Percentiles rank a stretch among this genome's conserved stretches.
Conservation (phyloP, 2,888 invertebrate species). For the Sminthurinus aureus region DNA sequence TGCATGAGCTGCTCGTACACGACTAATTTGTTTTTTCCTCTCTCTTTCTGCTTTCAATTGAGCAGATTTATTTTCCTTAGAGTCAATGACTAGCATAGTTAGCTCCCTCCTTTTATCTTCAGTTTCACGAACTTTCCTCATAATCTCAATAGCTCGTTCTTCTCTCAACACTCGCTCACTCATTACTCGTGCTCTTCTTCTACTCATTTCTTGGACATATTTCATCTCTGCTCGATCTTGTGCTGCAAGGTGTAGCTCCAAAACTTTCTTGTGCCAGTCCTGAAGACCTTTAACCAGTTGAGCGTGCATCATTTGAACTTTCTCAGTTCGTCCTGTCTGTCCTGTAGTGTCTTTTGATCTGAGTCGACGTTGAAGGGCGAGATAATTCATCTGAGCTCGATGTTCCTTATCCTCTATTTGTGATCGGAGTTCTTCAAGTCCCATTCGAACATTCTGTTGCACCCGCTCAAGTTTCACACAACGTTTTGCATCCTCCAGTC, state of each 20-base stretch:
- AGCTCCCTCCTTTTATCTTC: constrained; percentile 53
- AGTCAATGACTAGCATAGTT: constrained; percentile 52
- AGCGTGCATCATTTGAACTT: constrained; percentile 62
- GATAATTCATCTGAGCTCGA: constrained; percentile 54
- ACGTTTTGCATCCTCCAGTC: constrained; percentile 58
- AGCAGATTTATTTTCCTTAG: constrained; percentile 53
- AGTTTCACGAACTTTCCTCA: constrained; percentile 53
- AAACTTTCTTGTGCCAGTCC: constrained; percentile 63
- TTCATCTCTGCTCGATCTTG: constrained; percentile 62
- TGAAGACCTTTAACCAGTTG: constrained; percentile 63
- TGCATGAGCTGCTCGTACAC: constrained; percentile 55
- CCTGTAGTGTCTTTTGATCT: constrained; percentile 47
- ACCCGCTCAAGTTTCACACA: constrained; percentile 53
- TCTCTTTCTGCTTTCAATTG: constrained; percentile 55
- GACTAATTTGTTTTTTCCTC: constrained; percentile 49
- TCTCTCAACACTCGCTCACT: constrained; percentile 55
- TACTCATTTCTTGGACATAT: constrained; percentile 61
- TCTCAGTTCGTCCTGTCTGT: constrained; percentile 57
- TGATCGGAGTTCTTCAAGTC: constrained; percentile 54
- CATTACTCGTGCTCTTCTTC: constrained; percentile 53
- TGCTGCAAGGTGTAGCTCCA: constrained; percentile 62
- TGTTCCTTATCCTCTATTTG: constrained; percentile 59
- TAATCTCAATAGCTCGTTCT: constrained; percentile 53
- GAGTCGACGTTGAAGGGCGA: constrained; percentile 44
- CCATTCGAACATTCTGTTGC: constrained; percentile 53